A percentile compares a stretch with the other conserved stretches of the same genome.
These are phyloP conservation scores for Acanthosepion lycidas DNA, from an alignment of 2,888 invertebrate species.

Conservation along the genomic window DNA sequence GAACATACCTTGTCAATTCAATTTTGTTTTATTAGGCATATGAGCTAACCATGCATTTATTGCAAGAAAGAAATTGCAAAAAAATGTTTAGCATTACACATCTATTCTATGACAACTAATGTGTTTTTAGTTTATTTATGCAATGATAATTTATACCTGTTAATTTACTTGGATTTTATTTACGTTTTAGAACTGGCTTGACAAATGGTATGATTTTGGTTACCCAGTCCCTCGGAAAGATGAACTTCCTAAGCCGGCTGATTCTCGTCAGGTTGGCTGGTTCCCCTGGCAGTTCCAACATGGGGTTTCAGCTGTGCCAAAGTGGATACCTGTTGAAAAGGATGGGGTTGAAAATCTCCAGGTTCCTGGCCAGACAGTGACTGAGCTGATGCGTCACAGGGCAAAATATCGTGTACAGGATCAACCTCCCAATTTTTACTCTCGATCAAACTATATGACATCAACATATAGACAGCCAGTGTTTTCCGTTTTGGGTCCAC, in stretches of 20 bases:
- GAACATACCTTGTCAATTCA: too few relatives aligned
- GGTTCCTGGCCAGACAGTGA: slow-evolving; percentile 63
- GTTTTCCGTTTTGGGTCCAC: slow-evolving; percentile 72
- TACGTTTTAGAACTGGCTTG: slow-evolving; percentile 67
- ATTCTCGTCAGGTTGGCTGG: slow-evolving; percentile 64
- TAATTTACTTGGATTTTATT: background rate
- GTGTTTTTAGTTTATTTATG: background rate
- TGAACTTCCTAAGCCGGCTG: slow-evolving; percentile 64
- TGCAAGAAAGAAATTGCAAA: too few relatives aligned
- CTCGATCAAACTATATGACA: slow-evolving; percentile 73
- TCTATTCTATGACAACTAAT: background rate
- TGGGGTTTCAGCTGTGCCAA: slow-evolving; percentile 62
- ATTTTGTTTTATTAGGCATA: too few relatives aligned
- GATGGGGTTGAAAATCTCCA: slow-evolving; percentile 53
- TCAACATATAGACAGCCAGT: slow-evolving; percentile 72
- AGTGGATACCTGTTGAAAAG: slow-evolving; percentile 62
- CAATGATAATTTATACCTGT: background rate
- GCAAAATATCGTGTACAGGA: slow-evolving; percentile 67
- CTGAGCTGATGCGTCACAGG: slow-evolving; percentile 68
- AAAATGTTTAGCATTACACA: too few relatives aligned
- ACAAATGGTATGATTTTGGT: slow-evolving; percentile 69
- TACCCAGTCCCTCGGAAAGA: slow-evolving; percentile 63
- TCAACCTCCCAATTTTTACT: slow-evolving; percentile 68
- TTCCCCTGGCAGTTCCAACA: slow-evolving; percentile 66
- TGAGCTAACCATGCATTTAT: too few relatives aligned